These are phyloP conservation scores for Raja brachyura DNA, from an alignment of 2,113 vertebrate species.

Conservation along the genomic window DNA sequence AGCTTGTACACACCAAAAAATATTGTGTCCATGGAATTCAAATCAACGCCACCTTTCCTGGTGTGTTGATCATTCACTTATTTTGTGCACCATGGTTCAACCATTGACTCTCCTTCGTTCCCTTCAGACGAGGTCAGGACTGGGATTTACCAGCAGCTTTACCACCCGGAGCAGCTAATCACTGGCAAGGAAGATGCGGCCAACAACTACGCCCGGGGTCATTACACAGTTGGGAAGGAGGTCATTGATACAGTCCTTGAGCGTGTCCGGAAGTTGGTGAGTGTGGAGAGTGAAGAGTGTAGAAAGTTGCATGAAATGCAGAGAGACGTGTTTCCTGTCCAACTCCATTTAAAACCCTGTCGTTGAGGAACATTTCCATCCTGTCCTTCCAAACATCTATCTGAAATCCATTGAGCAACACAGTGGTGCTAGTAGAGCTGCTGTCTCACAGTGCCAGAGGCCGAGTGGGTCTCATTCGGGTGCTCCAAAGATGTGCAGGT, in stretches of 20 bases:
- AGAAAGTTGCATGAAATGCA: not conserved
- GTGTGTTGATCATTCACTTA: not conserved
- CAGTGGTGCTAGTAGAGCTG: too few relatives aligned
- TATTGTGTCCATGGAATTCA: too few relatives aligned
- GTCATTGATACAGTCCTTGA: slow-evolving; percentile 71
- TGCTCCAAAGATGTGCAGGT: too few relatives aligned
- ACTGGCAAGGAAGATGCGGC: slow-evolving; percentile 82
- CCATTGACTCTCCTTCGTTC: not conserved
- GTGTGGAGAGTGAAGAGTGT: slow-evolving; percentile 25
- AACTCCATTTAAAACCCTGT: not conserved
- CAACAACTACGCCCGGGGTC: slow-evolving; percentile 77
- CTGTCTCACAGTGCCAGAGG: too few relatives aligned
- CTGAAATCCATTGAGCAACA: not conserved
- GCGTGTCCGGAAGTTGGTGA: slow-evolving; percentile 69
- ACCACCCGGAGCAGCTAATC: slow-evolving; percentile 78
- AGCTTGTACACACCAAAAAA: too few relatives aligned
- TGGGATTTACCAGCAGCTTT: slow-evolving; percentile 66
- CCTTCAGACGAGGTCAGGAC: slow-evolving; percentile 67
- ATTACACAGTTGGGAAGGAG: slow-evolving; percentile 75
- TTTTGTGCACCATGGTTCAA: not conserved
- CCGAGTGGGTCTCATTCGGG: too few relatives aligned
- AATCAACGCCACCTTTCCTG: not conserved
- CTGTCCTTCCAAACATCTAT: not conserved
- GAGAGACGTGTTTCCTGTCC: not conserved
- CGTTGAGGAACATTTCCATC: not conserved